These are phyloP conservation scores for Rhinopomastus cyanomelas DNA, from an alignment of 2,113 vertebrate genomes.

Conservation along the genomic window DNA sequence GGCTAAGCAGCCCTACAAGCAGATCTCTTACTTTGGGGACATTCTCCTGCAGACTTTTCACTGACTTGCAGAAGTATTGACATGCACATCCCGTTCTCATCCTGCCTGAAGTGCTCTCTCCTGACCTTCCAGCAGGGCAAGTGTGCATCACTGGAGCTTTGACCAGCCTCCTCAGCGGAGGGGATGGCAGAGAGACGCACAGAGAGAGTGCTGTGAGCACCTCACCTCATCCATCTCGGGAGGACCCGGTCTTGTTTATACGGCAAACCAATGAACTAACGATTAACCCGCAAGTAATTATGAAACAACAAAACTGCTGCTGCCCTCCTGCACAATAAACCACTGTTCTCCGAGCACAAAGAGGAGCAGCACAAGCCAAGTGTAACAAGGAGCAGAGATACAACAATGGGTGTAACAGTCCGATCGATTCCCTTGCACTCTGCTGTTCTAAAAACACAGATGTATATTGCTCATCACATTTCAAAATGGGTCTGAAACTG, in stretches of 20 bases:
- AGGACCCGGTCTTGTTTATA: not conserved
- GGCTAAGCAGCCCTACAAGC: not conserved
- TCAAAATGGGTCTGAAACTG: not conserved
- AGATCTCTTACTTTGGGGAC: not conserved
- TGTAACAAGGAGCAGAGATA: not conserved
- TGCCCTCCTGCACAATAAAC: not conserved
- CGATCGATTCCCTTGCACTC: not conserved
- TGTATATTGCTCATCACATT: not conserved
- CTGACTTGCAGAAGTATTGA: rapidly evolving
- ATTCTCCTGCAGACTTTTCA: not conserved
- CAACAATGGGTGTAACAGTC: not conserved
- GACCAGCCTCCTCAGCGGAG: not conserved
- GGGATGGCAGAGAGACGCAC: rapidly evolving
- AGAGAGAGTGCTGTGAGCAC: not conserved
- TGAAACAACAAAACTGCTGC: not conserved
- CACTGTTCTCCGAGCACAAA: not conserved
- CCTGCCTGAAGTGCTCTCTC: not conserved
- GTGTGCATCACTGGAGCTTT: rapidly evolving
- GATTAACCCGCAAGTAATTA: not conserved
- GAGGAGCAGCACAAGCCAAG: not conserved
- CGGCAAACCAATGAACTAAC: not conserved
- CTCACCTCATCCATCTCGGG: not conserved
- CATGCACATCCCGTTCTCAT: not conserved
- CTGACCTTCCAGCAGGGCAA: not conserved
- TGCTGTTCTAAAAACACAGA: not conserved